A percentile compares a stretch with the other conserved stretches of the same genome.
These are phyloP conservation scores for Drosophila testacea DNA, from an alignment of 2,888 invertebrate genomes.

Conservation along the genomic window DNA sequence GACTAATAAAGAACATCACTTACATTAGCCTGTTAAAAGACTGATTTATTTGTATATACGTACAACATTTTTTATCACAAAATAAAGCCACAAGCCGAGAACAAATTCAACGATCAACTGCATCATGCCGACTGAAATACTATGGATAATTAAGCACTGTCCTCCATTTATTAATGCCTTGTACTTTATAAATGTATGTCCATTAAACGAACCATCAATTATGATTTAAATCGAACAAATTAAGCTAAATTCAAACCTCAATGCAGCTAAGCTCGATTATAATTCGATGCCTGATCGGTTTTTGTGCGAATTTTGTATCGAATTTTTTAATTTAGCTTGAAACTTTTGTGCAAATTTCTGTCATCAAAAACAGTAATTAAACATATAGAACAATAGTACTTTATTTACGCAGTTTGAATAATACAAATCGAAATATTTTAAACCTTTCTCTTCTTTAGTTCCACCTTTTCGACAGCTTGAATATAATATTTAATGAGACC, in stretches of 20 bases:
- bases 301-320: too few relatives aligned
- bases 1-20: neutral
- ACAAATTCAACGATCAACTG: neutral
- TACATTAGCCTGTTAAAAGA: neutral
- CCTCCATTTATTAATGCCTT: neutral
- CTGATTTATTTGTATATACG: neutral
- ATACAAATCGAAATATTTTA: neutral
- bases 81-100: neutral
- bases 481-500: slow-evolving; percentile 36
- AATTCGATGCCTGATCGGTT: neutral
- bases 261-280: neutral
- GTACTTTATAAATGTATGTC: neutral
- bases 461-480: slow-evolving; percentile 20
- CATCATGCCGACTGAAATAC: neutral
- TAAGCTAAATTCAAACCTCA: too few relatives aligned
- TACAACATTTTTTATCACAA: slow-evolving; percentile 7
- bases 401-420: too few relatives aligned
- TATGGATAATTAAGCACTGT: neutral
- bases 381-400: too few relatives aligned
- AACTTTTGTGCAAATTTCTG: too few relatives aligned
- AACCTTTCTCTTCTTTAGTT: neutral
- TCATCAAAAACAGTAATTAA: too few relatives aligned
- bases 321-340: too few relatives aligned
- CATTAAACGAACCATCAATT: neutral
- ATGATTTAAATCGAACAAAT: neutral